Conservation (phyloP, 2,113 vertebrate species). For the Lamprotornis superbus region DNA sequence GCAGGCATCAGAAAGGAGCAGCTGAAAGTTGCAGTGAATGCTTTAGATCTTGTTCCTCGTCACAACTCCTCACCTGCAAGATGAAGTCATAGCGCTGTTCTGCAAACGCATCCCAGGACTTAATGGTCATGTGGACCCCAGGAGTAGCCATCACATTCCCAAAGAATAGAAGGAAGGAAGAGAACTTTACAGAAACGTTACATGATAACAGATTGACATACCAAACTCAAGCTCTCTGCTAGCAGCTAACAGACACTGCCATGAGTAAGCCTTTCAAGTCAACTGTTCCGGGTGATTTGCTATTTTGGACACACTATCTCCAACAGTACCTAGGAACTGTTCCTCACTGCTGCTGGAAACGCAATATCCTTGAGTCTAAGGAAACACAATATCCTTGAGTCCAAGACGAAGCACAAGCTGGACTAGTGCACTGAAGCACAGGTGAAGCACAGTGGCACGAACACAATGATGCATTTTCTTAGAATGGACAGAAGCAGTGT, state of each 20-base stretch:
- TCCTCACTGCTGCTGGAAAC: not conserved
- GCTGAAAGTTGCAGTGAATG: not conserved
- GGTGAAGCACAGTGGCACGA: not conserved
- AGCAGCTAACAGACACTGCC: not conserved
- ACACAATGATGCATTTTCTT: not conserved
- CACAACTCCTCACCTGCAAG: not conserved
- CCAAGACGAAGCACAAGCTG: not conserved
- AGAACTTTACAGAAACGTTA: not conserved
- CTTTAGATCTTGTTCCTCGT: not conserved
- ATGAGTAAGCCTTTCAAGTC: not conserved
- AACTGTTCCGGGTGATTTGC: not conserved
- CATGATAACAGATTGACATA: not conserved
- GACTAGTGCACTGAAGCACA: accelerated
- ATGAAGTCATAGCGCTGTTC: not conserved
- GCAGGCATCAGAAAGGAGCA: not conserved
- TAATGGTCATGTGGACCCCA: accelerated
- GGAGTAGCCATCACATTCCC: too few species aligned
- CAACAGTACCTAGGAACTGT: not conserved
- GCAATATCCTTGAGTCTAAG: not conserved
- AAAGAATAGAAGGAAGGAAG: not conserved
- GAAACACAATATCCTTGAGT: not conserved
- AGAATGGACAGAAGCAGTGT: not conserved
- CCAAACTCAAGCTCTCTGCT: not conserved
- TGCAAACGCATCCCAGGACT: not conserved
- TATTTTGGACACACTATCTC: not conserved